phyloP scores from a whole-genome alignment of 1,140 invertebrate genomes.

The Ceratina calcarata region DNA sequence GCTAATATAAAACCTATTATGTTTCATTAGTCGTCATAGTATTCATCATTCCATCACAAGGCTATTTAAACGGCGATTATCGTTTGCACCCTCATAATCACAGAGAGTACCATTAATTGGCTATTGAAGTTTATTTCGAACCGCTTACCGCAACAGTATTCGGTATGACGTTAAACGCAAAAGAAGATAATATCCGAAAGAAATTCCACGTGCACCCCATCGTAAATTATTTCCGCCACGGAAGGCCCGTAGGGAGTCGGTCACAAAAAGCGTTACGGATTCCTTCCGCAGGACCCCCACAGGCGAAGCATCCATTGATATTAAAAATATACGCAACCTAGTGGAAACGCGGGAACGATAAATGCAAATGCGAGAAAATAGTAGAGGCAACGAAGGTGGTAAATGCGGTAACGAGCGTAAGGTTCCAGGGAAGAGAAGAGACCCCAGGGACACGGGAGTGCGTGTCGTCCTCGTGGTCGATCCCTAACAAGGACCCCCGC shows the following conservation, averaged over 20 bases:
- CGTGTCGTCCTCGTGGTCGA: conserved; percentile 53
- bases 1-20: too few species aligned
- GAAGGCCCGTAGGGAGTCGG: neutral
- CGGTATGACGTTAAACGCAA: neutral
- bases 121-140: neutral
- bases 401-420: conserved; percentile 62
- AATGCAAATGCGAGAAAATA: conserved; percentile 60
- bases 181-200: neutral
- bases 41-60: too few species aligned
- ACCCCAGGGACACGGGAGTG: conserved; percentile 49
- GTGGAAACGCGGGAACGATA: conserved; percentile 48
- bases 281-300: neutral
- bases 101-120: neutral
- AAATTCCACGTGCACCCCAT: neutral
- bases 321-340: conserved; percentile 44
- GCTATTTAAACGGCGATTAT: neutral
- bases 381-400: conserved; percentile 45
- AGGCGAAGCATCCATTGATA: conserved; percentile 22
- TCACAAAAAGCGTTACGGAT: conserved; percentile 9
- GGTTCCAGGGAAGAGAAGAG: conserved; percentile 54
- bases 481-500: conserved; percentile 65
- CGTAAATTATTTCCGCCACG: conserved; percentile 28
- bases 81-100: neutral
- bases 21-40: too few species aligned
- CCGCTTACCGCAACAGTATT: neutral